A percentile compares a stretch with the other conserved stretches of the same genome.
These are phyloP conservation scores for Campylomormyrus tamandua DNA, from an alignment of 2,113 vertebrate genomes.

Conservation along the genomic window DNA sequence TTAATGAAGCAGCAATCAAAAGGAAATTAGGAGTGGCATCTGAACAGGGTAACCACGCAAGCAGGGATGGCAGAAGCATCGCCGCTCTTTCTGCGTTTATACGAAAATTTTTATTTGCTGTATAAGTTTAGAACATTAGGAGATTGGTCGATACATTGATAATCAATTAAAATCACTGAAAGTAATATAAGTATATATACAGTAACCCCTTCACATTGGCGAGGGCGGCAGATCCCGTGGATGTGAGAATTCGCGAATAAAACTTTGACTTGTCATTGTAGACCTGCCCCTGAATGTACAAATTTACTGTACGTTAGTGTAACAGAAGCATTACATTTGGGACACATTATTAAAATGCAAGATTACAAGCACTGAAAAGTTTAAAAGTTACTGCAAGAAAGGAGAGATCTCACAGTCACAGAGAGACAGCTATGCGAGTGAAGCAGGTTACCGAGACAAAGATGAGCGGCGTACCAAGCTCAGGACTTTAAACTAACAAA, in stretches of 20 bases:
- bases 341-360: not conserved
- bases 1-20: not conserved
- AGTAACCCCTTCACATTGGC: not conserved
- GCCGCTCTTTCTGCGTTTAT: not conserved
- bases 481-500: not conserved
- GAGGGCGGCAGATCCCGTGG: not conserved
- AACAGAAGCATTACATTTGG: not conserved
- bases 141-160: not conserved
- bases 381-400: not conserved
- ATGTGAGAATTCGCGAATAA: not conserved
- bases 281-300: not conserved
- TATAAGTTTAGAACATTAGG: not conserved
- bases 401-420: not conserved
- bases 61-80: not conserved
- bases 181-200: not conserved
- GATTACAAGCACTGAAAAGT: not conserved
- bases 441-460: not conserved
- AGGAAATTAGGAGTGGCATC: not conserved
- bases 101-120: not conserved
- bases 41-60: not conserved
- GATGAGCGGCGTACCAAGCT: not conserved
- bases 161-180: not conserved
- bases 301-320: not conserved
- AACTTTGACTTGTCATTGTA: not conserved
- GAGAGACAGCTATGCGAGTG: not conserved